phyloP scores from a whole-genome alignment of 2,113 vertebrate genomes.

The Strigops habroptila region DNA sequence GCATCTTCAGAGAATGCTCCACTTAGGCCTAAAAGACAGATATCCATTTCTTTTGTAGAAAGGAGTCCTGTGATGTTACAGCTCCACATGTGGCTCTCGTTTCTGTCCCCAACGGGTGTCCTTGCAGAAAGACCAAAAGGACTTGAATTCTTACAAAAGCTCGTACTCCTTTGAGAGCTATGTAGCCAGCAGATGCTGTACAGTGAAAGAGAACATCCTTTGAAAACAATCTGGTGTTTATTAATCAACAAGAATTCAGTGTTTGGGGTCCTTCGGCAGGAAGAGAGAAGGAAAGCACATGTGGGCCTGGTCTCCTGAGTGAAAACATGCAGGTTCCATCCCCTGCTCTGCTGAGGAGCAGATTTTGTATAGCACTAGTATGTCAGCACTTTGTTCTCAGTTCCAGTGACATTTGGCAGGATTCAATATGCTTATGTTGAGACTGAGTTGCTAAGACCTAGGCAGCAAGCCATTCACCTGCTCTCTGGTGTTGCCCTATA shows the following conservation, averaged over 20 bases:
- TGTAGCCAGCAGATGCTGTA: constrained; percentile 19
- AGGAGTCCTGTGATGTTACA: background rate
- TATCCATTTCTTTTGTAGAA: background rate
- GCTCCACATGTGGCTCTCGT: background rate
- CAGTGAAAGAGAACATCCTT: constrained; percentile 41
- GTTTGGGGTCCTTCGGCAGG: background rate
- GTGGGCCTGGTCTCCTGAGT: constrained; percentile 21
- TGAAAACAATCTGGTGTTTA: constrained; percentile 60
- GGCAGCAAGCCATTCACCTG: background rate
- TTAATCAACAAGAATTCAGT: constrained; percentile 48
- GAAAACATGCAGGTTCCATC: constrained; percentile 27
- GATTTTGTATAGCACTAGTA: background rate
- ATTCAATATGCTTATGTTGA: background rate
- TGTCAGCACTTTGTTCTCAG: constrained; percentile 10
- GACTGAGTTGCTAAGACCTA: background rate
- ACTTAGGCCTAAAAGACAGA: background rate
- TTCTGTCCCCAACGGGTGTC: background rate
- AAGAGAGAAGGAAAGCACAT: constrained; percentile 13
- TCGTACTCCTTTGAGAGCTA: background rate
- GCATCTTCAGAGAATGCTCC: background rate
- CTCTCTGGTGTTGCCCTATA: background rate
- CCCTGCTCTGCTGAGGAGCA: background rate
- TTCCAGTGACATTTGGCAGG: constrained; percentile 17
- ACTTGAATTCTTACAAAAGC: background rate
- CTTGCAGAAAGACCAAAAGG: constrained; percentile 8